These are phyloP conservation scores for Bucorvus abyssinicus DNA, from an alignment of 2,797 vertebrate genomes.

Conservation along the genomic window DNA sequence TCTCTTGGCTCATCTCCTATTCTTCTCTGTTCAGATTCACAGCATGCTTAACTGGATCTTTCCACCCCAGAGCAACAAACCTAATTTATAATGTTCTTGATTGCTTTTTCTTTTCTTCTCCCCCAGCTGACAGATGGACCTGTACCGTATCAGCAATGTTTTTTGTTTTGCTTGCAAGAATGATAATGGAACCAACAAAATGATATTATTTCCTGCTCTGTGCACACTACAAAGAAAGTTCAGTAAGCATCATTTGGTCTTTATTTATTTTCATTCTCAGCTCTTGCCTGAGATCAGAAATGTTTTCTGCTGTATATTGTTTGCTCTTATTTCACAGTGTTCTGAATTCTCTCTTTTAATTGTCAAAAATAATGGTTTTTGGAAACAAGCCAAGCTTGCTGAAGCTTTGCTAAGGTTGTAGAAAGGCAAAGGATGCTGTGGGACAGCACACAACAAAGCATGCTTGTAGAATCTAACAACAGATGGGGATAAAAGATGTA, in stretches of 20 bases:
- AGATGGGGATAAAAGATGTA: background rate
- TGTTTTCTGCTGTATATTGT: background rate
- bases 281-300: background rate
- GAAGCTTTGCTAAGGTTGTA: background rate
- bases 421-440: background rate
- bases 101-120: conserved; percentile 55
- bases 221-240: background rate
- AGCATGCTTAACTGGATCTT: conserved; percentile 7
- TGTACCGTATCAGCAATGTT: background rate
- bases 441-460: background rate
- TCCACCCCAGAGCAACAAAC: conserved; percentile 26
- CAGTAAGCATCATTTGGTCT: background rate
- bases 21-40: conserved; percentile 14
- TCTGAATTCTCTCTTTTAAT: conserved; percentile 17
- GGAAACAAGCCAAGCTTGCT: background rate
- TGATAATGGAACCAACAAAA: conserved; percentile 6
- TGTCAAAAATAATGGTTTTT: background rate
- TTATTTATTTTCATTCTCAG: background rate
- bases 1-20: background rate
- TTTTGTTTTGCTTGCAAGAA: conserved; percentile 19
- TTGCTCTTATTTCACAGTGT: conserved; percentile 7
- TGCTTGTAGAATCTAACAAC: background rate
- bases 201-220: conserved; percentile 24
- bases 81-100: conserved; percentile 53
- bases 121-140: conserved; percentile 25